Percentiles rank a stretch among this genome's conserved stretches.
phyloP scores from a whole-genome alignment of 2,888 invertebrate species.

The Pyrgus malvae region DNA sequence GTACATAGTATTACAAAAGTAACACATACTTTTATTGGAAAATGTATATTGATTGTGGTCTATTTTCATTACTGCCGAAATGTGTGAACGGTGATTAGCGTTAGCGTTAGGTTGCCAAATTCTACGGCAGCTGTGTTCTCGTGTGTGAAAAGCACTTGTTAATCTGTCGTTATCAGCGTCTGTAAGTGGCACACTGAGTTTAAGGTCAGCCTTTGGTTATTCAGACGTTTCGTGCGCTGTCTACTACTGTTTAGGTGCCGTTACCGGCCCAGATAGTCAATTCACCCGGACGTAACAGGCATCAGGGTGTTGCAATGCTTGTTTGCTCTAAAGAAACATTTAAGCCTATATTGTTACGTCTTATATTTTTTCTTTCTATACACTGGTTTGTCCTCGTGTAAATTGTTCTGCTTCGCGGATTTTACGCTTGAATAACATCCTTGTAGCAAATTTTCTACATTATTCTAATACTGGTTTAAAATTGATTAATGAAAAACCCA shows the following conservation, averaged over 20 bases:
- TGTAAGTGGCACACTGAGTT: conserved; percentile 42
- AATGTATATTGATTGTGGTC: not conserved
- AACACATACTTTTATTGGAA: too few species aligned
- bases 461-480: too few species aligned
- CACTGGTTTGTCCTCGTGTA: not conserved
- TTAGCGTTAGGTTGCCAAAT: conserved; percentile 7
- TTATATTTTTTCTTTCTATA: too few species aligned
- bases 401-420: not conserved
- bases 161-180: conserved; percentile 36
- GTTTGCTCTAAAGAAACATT: conserved; percentile 26
- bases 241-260: conserved; percentile 62
- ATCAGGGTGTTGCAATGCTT: conserved; percentile 10
- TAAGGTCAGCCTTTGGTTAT: conserved; percentile 55
- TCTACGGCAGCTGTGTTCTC: not conserved
- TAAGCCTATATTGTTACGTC: not conserved
- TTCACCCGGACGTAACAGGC: conserved; percentile 48
- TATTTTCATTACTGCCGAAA: not conserved
- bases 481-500: too few species aligned
- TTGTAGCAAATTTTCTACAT: too few species aligned
- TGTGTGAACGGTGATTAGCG: conserved; percentile 1
- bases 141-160: conserved; percentile 30
- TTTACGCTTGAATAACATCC: not conserved
- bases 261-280: conserved; percentile 68
- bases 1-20: conserved; percentile 2
- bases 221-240: conserved; percentile 51